Conservation (phyloP, 2,113 vertebrate genomes). For the Sander vitreus region DNA sequence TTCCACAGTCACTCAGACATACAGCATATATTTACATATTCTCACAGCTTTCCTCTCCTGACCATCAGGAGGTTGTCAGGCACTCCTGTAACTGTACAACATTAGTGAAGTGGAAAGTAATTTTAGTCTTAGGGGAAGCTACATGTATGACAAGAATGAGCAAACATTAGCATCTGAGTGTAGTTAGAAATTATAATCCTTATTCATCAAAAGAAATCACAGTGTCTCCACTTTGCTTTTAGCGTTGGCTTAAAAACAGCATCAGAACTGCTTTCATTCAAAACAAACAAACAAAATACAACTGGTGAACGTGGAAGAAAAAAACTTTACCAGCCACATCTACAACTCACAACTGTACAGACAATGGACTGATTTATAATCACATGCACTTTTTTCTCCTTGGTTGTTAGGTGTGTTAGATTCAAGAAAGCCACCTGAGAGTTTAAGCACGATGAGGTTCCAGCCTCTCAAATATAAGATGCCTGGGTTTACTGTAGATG, state of each 20-base stretch:
- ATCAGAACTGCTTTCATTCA: slow-evolving; percentile 16
- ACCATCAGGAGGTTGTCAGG: slow-evolving; percentile 30
- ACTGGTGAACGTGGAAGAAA: neutral
- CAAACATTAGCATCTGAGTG: slow-evolving; percentile 35
- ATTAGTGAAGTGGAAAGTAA: slow-evolving; percentile 25
- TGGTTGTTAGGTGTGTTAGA: slow-evolving; percentile 19
- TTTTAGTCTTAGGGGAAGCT: slow-evolving; percentile 31
- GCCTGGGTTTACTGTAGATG: neutral
- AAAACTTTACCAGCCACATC: neutral
- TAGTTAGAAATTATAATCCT: slow-evolving; percentile 36
- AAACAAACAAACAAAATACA: neutral
- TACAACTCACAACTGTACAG: neutral
- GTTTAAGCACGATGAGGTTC: slow-evolving; percentile 21
- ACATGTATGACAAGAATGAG: slow-evolving; percentile 18
- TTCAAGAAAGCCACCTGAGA: slow-evolving; percentile 31
- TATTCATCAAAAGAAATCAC: slow-evolving; percentile 18
- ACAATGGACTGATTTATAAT: slow-evolving; percentile 20
- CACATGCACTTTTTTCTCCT: slow-evolving; percentile 4
- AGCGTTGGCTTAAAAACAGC: neutral
- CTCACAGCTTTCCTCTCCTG: slow-evolving; percentile 21
- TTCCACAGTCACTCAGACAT: slow-evolving; percentile 42
- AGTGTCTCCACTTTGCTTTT: slow-evolving; percentile 1
- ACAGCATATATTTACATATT: slow-evolving; percentile 59
- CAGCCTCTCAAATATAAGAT: slow-evolving; percentile 21
- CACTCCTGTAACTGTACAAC: slow-evolving; percentile 38